Evolutionary conservation across 2,888 invertebrate genomes (phyloP), one percentile per base, ranked within the genome.

Genomic region (Acronicta aceris): DNA sequence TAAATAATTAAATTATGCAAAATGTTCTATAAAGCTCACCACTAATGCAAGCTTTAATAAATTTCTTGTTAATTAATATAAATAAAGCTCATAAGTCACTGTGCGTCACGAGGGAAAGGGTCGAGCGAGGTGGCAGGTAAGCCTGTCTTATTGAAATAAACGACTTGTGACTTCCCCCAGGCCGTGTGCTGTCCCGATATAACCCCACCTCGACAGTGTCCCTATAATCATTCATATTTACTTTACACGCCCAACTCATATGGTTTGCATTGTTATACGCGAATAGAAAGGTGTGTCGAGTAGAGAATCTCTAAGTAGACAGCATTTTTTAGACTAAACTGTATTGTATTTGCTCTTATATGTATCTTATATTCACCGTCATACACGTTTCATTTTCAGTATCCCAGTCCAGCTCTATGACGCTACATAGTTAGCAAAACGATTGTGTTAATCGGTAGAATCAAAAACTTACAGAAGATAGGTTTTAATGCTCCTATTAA

Each of bases 81-180:
- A 88, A 86, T 85, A 84, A 84, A 82, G 83, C 74, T 80, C 83
- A 84, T 87, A 86, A 87, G 76, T 82, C 81, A 80, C 65, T 56
- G 71, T 69, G 58, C 47, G 79, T 74, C 76, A 59, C 73, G 59
- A 71, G 76, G 81, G 77, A 84, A 82, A 80, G 83, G 84, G 81
- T 81, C 82, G 82, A 59, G 57, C 58, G 53, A 59, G 77, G 76
- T 70, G 81, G 77, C 84, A 85, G 84, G 85, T 85, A 83, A 82
- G 82, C 81, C 77, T 78, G 81, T 85, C 80, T 86, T 87, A 87
- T 87, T 86, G 87, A 86, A 85, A 87, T 83, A 85, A 87, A 86
- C 78, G 87, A 87, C 86, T 85, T 79, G 82, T 81, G 82, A 82
- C 81, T 82, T 81, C 80, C 81, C 72, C 55, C 59, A 63, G 77